A percentile compares a stretch with the other conserved stretches of the same genome.
These are phyloP conservation scores for Cirrhinus mrigala DNA, from an alignment of 2,797 vertebrate genomes.

Conservation along the genomic window DNA sequence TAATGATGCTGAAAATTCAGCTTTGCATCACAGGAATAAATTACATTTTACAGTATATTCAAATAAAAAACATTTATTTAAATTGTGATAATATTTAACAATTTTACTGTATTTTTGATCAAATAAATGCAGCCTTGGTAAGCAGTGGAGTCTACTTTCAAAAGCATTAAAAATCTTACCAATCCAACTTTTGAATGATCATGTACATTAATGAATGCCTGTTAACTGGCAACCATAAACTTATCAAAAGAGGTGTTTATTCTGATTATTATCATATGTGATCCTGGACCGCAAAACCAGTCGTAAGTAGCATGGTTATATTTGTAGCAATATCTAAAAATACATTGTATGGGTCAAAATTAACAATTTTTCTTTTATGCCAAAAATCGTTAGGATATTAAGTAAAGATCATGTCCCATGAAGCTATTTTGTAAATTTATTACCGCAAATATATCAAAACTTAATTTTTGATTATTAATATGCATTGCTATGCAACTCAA, in stretches of 20 bases:
- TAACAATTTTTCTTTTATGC: too few relatives aligned
- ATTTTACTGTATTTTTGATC: not conserved
- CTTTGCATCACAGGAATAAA: not conserved
- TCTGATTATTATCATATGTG: not conserved
- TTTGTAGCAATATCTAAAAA: too few relatives aligned
- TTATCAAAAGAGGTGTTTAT: not conserved
- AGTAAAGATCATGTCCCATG: too few relatives aligned
- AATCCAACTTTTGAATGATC: not conserved
- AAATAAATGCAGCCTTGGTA: slow-evolving; percentile 10
- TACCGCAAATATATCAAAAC: too few relatives aligned
- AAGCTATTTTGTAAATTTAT: too few relatives aligned
- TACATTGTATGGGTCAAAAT: too few relatives aligned
- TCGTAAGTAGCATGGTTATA: too few relatives aligned
- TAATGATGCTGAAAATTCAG: not conserved
- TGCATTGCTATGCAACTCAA: too few relatives aligned
- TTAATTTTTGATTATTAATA: too few relatives aligned
- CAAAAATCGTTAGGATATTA: too few relatives aligned
- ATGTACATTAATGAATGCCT: not conserved
- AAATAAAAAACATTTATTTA: not conserved
- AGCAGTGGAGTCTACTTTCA: not conserved
- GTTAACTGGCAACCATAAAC: not conserved
- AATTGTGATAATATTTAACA: not conserved
- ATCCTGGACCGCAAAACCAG: too few relatives aligned
- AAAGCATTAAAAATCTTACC: not conserved
- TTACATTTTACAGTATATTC: not conserved